Evolutionary conservation across 2,888 invertebrate genomes (phyloP).

Genomic region (Scotopteryx bipunctaria): DNA sequence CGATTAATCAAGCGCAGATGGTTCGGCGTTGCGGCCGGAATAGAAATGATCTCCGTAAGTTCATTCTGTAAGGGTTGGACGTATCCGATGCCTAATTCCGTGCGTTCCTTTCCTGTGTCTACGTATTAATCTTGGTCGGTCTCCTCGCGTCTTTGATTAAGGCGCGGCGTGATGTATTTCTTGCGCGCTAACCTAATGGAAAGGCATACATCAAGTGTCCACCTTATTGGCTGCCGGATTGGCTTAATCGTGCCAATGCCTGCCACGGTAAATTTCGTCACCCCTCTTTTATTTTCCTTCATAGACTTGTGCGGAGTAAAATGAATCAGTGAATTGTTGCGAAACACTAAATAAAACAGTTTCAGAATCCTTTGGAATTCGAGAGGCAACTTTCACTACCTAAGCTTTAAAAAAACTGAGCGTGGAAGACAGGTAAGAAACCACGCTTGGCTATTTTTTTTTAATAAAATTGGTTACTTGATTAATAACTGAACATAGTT

Average conservation of each 20-base stretch:
- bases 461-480: slow-evolving; percentile 47
- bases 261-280: slow-evolving; percentile 63
- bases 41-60: slow-evolving; percentile 43
- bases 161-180: slow-evolving; percentile 78
- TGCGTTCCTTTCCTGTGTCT: slow-evolving; percentile 60
- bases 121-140: slow-evolving; percentile 75
- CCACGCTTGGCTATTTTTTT: not conserved
- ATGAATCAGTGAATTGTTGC: slow-evolving; percentile 6
- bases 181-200: slow-evolving; percentile 79
- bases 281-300: slow-evolving; percentile 38
- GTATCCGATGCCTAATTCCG: slow-evolving; percentile 57
- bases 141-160: slow-evolving; percentile 79
- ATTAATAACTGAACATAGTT: slow-evolving; percentile 67
- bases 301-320: slow-evolving; percentile 21
- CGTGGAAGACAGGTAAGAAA: not conserved
- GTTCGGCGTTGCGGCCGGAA: slow-evolving; percentile 35
- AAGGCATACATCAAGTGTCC: slow-evolving; percentile 80
- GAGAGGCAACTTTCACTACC: too few relatives aligned
- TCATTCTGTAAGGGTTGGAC: slow-evolving; percentile 56
- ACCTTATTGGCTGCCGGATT: slow-evolving; percentile 78
- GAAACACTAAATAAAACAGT: not conserved
- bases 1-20: slow-evolving; percentile 30
- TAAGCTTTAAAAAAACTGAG: too few relatives aligned
- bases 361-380: too few relatives aligned
- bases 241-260: slow-evolving; percentile 72